Evolutionary conservation across 2,888 invertebrate species (phyloP).

Genomic region (Tipula confusa): DNA sequence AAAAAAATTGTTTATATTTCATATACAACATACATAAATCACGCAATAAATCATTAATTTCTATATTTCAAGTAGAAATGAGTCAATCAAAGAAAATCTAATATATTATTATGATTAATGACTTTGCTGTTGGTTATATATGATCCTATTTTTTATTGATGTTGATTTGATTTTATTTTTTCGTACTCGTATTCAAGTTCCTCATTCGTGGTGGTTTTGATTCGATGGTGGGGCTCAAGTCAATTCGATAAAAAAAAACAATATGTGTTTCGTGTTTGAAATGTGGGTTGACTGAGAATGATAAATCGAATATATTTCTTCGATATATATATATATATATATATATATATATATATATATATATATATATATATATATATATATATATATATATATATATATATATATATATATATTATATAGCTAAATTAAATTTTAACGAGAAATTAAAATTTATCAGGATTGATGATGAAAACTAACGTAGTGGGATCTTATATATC

Average conservation of each 20-base stretch:
- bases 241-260: neutral
- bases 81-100: slow-evolving; percentile 25
- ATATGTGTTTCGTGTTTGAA: neutral
- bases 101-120: slow-evolving; percentile 12
- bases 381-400: no score
- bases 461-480: slow-evolving; percentile 16
- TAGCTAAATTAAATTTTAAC: slow-evolving; percentile 9
- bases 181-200: neutral
- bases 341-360: no score
- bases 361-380: no score
- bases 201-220: neutral
- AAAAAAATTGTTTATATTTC: slow-evolving; percentile 3
- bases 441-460: slow-evolving; percentile 12
- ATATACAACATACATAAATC: neutral
- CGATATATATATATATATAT: no score
- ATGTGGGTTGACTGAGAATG: neutral
- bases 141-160: slow-evolving; percentile 20
- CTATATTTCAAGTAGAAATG: slow-evolving; percentile 16
- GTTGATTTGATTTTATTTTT: slow-evolving; percentile 16
- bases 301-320: slow-evolving; percentile 3
- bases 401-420: no score
- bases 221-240: neutral
- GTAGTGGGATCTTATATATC: neutral
- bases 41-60: slow-evolving; percentile 9
- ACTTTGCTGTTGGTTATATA: slow-evolving; percentile 20